phyloP scores from a whole-genome alignment of 1,140 invertebrate genomes.

The Thalassaphorura encarpata region DNA sequence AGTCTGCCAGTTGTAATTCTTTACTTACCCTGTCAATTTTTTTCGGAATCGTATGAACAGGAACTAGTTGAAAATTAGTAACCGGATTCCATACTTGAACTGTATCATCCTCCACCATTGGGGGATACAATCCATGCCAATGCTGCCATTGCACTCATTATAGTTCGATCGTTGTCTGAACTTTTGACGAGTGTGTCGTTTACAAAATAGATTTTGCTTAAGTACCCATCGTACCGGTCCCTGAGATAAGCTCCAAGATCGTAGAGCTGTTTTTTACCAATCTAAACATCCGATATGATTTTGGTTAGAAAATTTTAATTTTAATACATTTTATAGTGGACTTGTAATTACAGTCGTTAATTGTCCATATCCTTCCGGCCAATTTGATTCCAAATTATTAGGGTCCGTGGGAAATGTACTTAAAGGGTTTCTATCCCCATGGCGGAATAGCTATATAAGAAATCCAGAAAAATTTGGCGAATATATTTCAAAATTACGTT shows the following conservation, averaged over 20 bases:
- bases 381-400: slow-evolving; percentile 15
- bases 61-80: slow-evolving; percentile 77
- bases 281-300: background rate
- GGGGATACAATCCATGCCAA: slow-evolving; percentile 66
- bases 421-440: slow-evolving; percentile 17
- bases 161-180: slow-evolving; percentile 74
- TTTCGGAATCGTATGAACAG: slow-evolving; percentile 65
- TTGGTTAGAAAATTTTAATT: background rate
- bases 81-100: slow-evolving; percentile 51
- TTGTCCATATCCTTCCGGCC: slow-evolving; percentile 19
- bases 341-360: slow-evolving; percentile 13
- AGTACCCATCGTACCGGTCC: slow-evolving; percentile 52
- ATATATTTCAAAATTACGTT: too few relatives aligned
- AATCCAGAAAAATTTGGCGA: too few relatives aligned
- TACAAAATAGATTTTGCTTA: slow-evolving; percentile 43
- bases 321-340: background rate
- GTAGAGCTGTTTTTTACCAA: slow-evolving; percentile 64
- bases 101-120: slow-evolving; percentile 3
- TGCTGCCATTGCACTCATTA: slow-evolving; percentile 77
- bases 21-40: slow-evolving; percentile 51
- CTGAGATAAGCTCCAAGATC: slow-evolving; percentile 63
- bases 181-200: slow-evolving; percentile 58
- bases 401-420: slow-evolving; percentile 20
- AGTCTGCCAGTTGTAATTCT: slow-evolving; percentile 52
- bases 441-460: slow-evolving; percentile 25